Base-by-base conservation (phyloP, 2,888 invertebrate species). In the Rhopalosiphum nymphaeae region DNA sequence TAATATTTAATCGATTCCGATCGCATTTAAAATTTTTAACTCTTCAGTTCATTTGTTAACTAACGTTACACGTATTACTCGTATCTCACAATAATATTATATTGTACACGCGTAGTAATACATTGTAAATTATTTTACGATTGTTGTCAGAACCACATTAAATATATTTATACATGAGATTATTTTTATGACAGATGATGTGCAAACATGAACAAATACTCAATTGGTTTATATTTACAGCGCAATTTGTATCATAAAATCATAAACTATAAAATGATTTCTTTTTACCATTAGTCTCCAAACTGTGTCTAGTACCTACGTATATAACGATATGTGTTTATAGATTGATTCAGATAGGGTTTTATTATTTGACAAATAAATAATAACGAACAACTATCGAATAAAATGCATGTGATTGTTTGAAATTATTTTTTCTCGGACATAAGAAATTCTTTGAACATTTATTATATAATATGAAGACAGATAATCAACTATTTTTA, bases 161-260 rank as follows among this genome's bases (percentile, higher is more conserved):
- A 89, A 46, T 46, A n/a, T 44, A 90, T 57, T 53, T 53, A 86
- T 86, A 86, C 26, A n/a, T 25, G 44, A 91, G 91, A 91, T 91
- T 91, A 91, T 61, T 46, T 91, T 91, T 91, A 91, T 91, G 91
- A 46, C 86, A 86, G 46, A 86, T 42, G 86, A 86, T 42, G 57
- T 44, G 57, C 57, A 91, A 91, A 91, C 86, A 91, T 25, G 5
- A 86, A 57, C n/a, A 84, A 91, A 46, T 89, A 61, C 84, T 91
- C 86, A 26, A 91, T 91, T 46, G n/a, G 57, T 46, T 36, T 61
- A 26, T 67, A 44, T 46, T 91, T 91, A 91, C 86, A 86, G 46
- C 91, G 36, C 86, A 56, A 86, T 57, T 86, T 21, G 85, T 91
- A 86, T 46, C 86, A 91, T 91, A 91, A 91, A 91, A 91, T 86